Conservation (phyloP, 2,888 invertebrate species). For the Harpalus rufipes region DNA sequence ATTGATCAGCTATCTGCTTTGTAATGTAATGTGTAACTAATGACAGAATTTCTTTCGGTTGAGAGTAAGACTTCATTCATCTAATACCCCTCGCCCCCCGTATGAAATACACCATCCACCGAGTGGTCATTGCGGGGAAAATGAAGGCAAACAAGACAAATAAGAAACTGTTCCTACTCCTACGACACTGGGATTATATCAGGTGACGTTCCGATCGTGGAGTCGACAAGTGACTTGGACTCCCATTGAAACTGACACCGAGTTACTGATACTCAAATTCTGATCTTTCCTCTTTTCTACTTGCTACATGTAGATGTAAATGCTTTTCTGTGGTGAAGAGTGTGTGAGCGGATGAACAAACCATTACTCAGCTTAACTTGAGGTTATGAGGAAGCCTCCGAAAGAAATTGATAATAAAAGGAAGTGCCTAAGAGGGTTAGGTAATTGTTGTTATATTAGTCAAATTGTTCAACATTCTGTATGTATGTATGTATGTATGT, state of each 20-base stretch:
- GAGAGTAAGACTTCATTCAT: constrained; percentile 9
- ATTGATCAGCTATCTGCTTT: constrained; percentile 26
- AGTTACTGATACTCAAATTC: constrained; percentile 70
- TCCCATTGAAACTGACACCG: constrained; percentile 71
- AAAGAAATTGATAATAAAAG: not conserved
- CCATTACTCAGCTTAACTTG: not conserved
- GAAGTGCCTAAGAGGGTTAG: no score
- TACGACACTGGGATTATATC: constrained; percentile 7
- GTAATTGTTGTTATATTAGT: no score
- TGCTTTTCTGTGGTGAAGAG: not conserved
- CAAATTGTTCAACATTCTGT: no score
- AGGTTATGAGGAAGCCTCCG: not conserved
- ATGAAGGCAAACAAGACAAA: not conserved
- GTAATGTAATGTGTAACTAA: constrained; percentile 3
- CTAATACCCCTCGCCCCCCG: not conserved
- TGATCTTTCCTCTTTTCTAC: constrained; percentile 68
- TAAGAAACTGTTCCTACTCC: not conserved
- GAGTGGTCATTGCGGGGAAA: not conserved
- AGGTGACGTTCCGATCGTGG: constrained; percentile 70
- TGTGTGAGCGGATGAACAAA: constrained; percentile 71
- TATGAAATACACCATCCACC: not conserved
- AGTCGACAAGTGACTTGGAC: constrained; percentile 71
- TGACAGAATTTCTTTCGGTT: not conserved
- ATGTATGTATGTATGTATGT: no score
- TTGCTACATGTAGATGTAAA: constrained; percentile 15